phyloP scores from a whole-genome alignment of 2,797 vertebrate genomes.

The Necrosyrtes monachus region DNA sequence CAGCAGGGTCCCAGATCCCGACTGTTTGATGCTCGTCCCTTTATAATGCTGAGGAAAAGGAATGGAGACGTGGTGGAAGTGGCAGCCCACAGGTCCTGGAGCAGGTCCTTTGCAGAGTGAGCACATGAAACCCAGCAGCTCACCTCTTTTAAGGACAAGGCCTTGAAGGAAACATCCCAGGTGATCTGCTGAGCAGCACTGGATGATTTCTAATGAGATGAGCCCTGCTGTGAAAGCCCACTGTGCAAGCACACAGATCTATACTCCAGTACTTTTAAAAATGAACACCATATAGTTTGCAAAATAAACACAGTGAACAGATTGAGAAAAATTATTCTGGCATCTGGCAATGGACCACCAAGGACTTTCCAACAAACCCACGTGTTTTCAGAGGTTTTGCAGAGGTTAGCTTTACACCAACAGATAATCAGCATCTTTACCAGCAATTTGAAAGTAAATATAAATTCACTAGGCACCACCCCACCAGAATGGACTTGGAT shows the following conservation, averaged over 20 bases:
- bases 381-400: neutral
- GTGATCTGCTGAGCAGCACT: neutral
- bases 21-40: accelerated
- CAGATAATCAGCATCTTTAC: neutral
- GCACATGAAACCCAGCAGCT: neutral
- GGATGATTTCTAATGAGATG: neutral
- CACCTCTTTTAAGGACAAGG: neutral
- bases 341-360: neutral
- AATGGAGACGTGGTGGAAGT: neutral
- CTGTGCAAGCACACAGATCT: neutral
- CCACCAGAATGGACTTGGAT: neutral
- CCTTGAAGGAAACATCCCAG: neutral
- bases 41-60: neutral
- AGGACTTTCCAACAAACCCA: neutral
- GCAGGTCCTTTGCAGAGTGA: neutral
- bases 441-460: neutral
- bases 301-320: neutral
- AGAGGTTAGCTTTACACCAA: neutral
- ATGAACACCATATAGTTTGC: neutral
- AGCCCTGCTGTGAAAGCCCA: neutral
- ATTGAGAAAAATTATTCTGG: neutral
- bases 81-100: neutral
- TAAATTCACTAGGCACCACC: neutral
- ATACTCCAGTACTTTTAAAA: neutral
- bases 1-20: neutral